These are phyloP conservation scores for Micoletzkya japonica DNA, from an alignment of 2,888 invertebrate species.

Conservation along the genomic window DNA sequence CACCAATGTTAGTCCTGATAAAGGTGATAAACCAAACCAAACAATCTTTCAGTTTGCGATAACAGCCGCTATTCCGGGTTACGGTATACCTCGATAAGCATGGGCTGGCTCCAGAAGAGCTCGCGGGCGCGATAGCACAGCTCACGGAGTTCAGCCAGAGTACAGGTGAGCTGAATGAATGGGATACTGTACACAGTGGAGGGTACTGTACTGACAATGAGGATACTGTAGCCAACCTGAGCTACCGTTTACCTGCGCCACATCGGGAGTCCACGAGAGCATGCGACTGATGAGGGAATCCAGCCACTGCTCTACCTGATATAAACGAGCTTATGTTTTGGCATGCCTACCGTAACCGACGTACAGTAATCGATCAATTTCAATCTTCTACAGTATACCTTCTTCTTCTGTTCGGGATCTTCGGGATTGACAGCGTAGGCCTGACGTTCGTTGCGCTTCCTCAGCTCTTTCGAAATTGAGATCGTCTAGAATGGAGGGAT, in stretches of 20 bases:
- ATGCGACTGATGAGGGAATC: slow-evolving; percentile 12
- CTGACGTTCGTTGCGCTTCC: too few species aligned
- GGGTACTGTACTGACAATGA: background rate
- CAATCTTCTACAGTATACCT: background rate
- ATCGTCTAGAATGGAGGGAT: too few species aligned
- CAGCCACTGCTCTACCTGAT: slow-evolving; percentile 24
- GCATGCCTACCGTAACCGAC: background rate
- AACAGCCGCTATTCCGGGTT: too few species aligned
- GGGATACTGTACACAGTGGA: background rate
- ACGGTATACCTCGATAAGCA: slow-evolving; percentile 14
- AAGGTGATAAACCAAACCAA: too few species aligned
- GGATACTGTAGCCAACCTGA: background rate
- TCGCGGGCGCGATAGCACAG: slow-evolving; percentile 21
- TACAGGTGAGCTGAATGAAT: slow-evolving; percentile 17
- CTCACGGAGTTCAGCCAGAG: slow-evolving; percentile 23
- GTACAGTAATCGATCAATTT: background rate
- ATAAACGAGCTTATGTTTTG: background rate
- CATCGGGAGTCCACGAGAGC: slow-evolving; percentile 13
- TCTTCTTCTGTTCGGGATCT: slow-evolving; percentile 10
- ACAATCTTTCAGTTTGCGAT: too few species aligned
- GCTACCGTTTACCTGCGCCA: slow-evolving; percentile 1
- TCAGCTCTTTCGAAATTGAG: too few species aligned
- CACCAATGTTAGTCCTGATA: too few species aligned
- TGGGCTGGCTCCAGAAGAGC: slow-evolving; percentile 26
- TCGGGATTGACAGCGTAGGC: background rate